A percentile compares a stretch with the other conserved stretches of the same genome.
Evolutionary conservation across 1,140 invertebrate species (phyloP).

Genomic region (Arctopsyche grandis): DNA sequence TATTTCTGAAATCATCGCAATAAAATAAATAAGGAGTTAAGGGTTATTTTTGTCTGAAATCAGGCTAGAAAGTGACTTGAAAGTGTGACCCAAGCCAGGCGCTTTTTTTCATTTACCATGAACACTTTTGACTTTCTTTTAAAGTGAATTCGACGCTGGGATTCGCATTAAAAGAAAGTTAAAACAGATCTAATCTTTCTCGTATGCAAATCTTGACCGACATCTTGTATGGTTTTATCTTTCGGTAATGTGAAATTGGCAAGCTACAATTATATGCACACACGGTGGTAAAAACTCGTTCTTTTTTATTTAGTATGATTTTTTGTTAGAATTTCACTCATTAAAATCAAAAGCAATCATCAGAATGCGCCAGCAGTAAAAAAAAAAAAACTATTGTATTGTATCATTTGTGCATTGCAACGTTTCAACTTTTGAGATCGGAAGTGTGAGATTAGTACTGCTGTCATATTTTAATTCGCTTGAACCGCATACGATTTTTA

Average conservation of each 20-base stretch:
- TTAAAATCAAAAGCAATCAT: too few relatives aligned
- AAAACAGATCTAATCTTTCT: constrained; percentile 27
- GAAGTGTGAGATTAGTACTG: too few relatives aligned
- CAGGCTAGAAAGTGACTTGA: constrained; percentile 10
- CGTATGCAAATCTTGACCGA: constrained; percentile 31
- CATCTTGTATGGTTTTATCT: not conserved
- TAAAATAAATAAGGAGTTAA: not conserved
- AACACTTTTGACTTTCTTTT: constrained; percentile 18
- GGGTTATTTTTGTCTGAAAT: not conserved
- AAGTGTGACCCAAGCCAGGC: not conserved
- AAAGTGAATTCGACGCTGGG: not conserved
- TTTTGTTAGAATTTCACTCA: too few relatives aligned
- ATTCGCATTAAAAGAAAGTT: not conserved
- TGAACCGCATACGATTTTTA: too few relatives aligned
- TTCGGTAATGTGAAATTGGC: not conserved
- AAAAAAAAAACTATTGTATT: too few relatives aligned
- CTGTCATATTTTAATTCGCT: too few relatives aligned
- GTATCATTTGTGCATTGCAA: too few relatives aligned
- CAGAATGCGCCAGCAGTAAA: too few relatives aligned
- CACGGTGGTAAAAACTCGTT: not conserved
- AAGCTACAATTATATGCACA: not conserved
- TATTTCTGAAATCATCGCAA: too few relatives aligned
- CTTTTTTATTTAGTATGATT: not conserved
- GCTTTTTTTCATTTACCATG: not conserved
- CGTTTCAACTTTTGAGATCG: too few relatives aligned